These are phyloP conservation scores for Brevimyrus niger DNA, from an alignment of 2,113 vertebrate species.

Conservation along the genomic window DNA sequence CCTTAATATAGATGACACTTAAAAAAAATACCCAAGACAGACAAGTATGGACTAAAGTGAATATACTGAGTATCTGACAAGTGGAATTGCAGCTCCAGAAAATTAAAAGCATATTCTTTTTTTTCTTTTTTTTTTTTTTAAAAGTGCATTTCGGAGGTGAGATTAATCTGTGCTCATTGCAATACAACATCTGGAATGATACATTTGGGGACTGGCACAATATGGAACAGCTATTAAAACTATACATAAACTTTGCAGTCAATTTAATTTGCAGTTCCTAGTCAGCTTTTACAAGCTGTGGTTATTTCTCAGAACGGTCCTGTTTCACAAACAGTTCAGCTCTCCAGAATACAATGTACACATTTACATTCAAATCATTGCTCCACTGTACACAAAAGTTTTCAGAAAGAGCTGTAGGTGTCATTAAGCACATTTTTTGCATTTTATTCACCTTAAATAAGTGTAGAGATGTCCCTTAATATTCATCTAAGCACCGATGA, in stretches of 20 bases:
- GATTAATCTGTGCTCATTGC: background rate
- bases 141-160: background rate
- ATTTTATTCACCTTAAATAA: conserved; percentile 46
- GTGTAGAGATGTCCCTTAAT: background rate
- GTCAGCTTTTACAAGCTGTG: conserved; percentile 18
- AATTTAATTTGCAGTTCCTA: background rate
- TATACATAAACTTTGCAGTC: background rate
- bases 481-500: conserved; percentile 25
- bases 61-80: conserved; percentile 3
- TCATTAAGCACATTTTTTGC: conserved; percentile 16
- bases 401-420: conserved; percentile 30
- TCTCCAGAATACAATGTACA: background rate
- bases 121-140: conserved; percentile 11
- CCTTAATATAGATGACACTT: conserved; percentile 8
- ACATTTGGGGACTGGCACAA: background rate
- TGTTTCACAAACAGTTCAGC: background rate
- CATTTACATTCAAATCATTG: background rate
- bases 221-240: background rate
- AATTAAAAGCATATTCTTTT: conserved; percentile 17
- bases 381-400: conserved; percentile 7
- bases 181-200: background rate
- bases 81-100: background rate
- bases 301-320: background rate
- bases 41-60: conserved; percentile 16
- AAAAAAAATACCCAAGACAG: conserved; percentile 26